Evolutionary conservation across 2,113 vertebrate genomes (phyloP).

Genomic region (Rostratula benghalensis): DNA sequence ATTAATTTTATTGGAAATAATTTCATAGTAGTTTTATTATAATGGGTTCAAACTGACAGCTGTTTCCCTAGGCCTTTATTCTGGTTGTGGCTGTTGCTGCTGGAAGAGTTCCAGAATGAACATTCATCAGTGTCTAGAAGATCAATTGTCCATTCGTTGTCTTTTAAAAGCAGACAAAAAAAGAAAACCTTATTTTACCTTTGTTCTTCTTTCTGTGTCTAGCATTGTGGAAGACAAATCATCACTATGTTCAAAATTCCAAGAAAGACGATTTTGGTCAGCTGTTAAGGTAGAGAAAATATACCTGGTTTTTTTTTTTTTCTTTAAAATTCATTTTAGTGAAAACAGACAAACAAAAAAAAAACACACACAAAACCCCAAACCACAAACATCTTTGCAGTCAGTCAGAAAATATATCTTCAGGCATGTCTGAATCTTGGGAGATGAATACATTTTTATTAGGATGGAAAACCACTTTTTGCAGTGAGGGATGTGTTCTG

Average conservation of each 20-base stretch:
- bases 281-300: constrained; percentile 84
- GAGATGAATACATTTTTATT: not conserved
- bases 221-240: constrained; percentile 81
- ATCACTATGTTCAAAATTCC: constrained; percentile 81
- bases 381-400: not conserved
- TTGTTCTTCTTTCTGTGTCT: not conserved
- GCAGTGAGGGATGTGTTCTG: not conserved
- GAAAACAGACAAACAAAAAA: not conserved
- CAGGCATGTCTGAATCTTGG: not conserved
- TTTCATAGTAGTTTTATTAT: not conserved
- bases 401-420: not conserved
- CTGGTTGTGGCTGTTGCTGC: not conserved
- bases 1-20: not conserved
- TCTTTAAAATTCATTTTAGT: not conserved
- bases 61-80: not conserved
- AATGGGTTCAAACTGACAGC: not conserved
- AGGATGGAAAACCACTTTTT: not conserved
- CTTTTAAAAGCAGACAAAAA: not conserved
- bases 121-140: not conserved
- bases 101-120: not conserved
- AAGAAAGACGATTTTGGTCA: constrained; percentile 86
- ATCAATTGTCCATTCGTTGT: not conserved
- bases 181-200: not conserved
- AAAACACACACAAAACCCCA: too few species aligned
- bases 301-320: not conserved